Evolutionary conservation across 2,888 invertebrate species (phyloP).

Genomic region (Liodrosophila aerea): DNA sequence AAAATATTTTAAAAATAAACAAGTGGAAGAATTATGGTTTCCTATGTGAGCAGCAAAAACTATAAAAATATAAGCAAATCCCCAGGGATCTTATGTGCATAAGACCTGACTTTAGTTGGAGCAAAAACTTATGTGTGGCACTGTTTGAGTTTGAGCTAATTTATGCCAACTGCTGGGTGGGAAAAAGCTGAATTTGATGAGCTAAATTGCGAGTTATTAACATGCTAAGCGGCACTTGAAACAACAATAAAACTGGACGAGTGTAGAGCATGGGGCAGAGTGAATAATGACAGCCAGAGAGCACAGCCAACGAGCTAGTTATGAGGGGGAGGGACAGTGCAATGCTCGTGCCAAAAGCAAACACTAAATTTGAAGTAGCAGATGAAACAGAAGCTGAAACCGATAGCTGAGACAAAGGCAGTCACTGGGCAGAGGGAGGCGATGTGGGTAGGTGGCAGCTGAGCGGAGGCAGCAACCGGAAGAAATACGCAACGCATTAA

Average conservation of each 20-base stretch:
- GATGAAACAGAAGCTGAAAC: conserved; percentile 60
- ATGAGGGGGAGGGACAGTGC: neutral
- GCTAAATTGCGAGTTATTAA: conserved; percentile 28
- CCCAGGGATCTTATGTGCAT: no score
- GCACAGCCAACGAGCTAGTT: neutral
- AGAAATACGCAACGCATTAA: conserved; percentile 63
- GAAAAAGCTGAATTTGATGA: no score
- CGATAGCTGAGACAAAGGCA: conserved; percentile 18
- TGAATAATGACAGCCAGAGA: conserved; percentile 36
- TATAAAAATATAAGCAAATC: no score
- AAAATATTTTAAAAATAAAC: neutral
- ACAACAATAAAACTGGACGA: conserved; percentile 25
- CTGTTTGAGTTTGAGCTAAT: no score
- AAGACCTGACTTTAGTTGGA: no score
- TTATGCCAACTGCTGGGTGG: no score
- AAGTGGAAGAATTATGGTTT: neutral
- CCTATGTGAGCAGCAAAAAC: no score
- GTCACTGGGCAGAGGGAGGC: neutral
- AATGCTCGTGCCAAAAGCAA: conserved; percentile 5
- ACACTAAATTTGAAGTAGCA: conserved; percentile 6
- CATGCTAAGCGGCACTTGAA: conserved; percentile 46
- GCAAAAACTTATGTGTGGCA: no score
- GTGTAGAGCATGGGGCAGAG: conserved; percentile 8
- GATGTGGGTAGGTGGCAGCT: no score
- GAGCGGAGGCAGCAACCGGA: conserved; percentile 47